Conservation (phyloP, 2,888 invertebrate species). For the Drosophila phalerata region DNA sequence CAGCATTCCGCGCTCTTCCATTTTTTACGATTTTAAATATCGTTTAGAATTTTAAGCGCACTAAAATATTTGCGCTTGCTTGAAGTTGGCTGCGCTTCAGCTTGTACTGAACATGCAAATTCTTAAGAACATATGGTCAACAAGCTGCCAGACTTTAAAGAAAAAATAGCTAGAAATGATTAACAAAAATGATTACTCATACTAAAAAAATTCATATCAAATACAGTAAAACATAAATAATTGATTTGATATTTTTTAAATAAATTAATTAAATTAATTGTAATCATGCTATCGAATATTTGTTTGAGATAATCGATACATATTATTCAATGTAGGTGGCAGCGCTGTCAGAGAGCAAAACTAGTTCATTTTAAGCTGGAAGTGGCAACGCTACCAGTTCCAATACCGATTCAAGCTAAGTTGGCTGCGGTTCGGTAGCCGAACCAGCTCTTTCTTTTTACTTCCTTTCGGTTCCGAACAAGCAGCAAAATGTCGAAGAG, state of each 20-base stretch:
- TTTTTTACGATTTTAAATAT: constrained; percentile 19
- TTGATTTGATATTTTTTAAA: not conserved
- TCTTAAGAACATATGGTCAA: not conserved
- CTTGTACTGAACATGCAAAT: not conserved
- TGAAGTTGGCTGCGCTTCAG: constrained; percentile 53
- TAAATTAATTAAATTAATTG: not conserved
- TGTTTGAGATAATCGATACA: not conserved
- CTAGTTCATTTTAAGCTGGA: not conserved
- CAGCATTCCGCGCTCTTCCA: constrained; percentile 65
- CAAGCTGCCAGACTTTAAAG: not conserved
- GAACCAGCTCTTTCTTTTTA: constrained; percentile 83
- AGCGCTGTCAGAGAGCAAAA: constrained; percentile 16
- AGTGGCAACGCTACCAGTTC: constrained; percentile 45
- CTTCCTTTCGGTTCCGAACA: constrained; percentile 86
- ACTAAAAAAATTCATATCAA: too few species aligned
- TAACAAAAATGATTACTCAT: too few species aligned
- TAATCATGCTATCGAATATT: constrained; percentile 1
- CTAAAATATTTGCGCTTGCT: constrained; percentile 39
- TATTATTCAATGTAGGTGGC: constrained; percentile 5
- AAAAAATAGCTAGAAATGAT: too few species aligned
- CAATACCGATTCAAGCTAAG: constrained; percentile 40
- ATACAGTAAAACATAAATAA: too few species aligned
- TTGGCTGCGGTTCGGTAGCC: constrained; percentile 58
- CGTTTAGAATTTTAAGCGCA: not conserved
- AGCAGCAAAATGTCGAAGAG: constrained; percentile 88